These are phyloP conservation scores for Carposina sasakii DNA, from an alignment of 1,140 invertebrate species.

Conservation along the genomic window DNA sequence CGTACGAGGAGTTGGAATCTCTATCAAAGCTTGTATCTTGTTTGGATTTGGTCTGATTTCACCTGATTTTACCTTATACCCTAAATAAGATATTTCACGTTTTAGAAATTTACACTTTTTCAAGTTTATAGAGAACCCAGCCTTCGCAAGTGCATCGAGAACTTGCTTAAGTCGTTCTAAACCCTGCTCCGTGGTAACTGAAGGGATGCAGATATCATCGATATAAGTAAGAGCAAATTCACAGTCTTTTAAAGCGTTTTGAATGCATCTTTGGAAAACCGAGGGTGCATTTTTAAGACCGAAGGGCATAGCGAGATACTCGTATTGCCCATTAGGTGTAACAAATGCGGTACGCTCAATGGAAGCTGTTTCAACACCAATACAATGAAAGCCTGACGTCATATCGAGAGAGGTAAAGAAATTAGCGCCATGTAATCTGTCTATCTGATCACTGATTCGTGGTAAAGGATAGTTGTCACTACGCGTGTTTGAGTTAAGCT, in stretches of 20 bases:
- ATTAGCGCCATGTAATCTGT: neutral
- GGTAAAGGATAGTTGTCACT: conserved; percentile 8
- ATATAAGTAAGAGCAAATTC: conserved; percentile 13
- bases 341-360: conserved; percentile 6
- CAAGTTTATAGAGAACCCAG: conserved; percentile 22
- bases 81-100: conserved; percentile 22
- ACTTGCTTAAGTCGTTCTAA: conserved; percentile 10
- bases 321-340: conserved; percentile 6
- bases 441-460: conserved; percentile 5
- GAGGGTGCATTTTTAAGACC: conserved; percentile 3
- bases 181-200: conserved; percentile 13
- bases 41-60: conserved; percentile 1
- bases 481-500: conserved; percentile 1
- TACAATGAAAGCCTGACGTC: conserved; percentile 7
- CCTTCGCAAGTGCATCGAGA: conserved; percentile 8
- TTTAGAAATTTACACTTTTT: conserved; percentile 24
- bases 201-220: conserved; percentile 23
- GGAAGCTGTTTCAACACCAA: neutral
- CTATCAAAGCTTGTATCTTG: neutral
- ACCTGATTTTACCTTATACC: conserved; percentile 13
- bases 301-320: conserved; percentile 4
- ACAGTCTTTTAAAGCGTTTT: conserved; percentile 2
- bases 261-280: conserved; percentile 4
- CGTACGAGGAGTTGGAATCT: neutral
- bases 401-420: conserved; percentile 8